Evolutionary conservation across 2,113 vertebrate genomes (phyloP), one percentile per base, ranked within the genome.

Genomic region (Xiphias gladius): DNA sequence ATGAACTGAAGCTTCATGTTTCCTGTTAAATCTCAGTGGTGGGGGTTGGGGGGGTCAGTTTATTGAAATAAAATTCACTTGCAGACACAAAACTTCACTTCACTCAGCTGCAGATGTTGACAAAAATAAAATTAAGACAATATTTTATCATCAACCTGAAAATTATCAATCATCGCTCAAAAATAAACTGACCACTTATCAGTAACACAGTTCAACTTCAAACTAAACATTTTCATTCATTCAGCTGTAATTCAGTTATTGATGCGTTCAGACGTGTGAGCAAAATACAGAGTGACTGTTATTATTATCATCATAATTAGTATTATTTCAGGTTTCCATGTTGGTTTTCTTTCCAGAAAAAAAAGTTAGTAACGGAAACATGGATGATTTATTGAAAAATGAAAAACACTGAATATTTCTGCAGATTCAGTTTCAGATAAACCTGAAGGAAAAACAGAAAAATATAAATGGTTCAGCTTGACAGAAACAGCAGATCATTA

Each of bases 41-140:
- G 32, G 32, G 32, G 32, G 32, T 6, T 3, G 32, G 32, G 32
- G 48, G 30, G 16, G 20, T 52, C 20, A 26, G 2, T 80, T 83
- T 79, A 71, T 67, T 86, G 43, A 76, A 79, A 75, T 19, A 59
- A 43, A 55, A 54, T 43, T 0, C 16, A 77, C 9, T 28, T 46
- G 28, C 14, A 75, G 24, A 75, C 12, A 55, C 14, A 35, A 35
- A 35, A 52, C 12, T 13, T 58, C 39, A 52, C 12, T 13, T 58
- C 39, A 46, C 20, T 43, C 48, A 71, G 22, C 22, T 30, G 39
- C 39, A 50, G 54, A 52, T 57, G 39, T 26, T 2, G 22, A 43
- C 26, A 67, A 50, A 6, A 75, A 19, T 8, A 54, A 55, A 6
- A 75, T n/a, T 8, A 54, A 55, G 41, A 74, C 20, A 1, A 39